Percentiles rank a stretch among this genome's conserved stretches.
Conservation (phyloP, 2,797 vertebrate genomes). For the Euphonia xanthogaster region DNA sequence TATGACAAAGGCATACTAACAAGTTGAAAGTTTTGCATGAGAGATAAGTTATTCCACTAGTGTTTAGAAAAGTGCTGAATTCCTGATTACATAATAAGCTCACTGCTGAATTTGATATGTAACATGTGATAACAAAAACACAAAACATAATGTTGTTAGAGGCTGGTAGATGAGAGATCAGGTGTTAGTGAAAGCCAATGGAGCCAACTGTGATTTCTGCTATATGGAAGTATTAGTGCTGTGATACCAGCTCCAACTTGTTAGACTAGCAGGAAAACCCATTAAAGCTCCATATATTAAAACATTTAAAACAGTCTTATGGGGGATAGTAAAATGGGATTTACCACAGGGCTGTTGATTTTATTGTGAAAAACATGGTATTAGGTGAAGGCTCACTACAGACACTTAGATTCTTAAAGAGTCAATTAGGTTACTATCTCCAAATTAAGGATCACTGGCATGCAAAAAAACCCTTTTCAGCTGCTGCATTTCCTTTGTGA, state of each 20-base stretch:
- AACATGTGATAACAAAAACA: neutral
- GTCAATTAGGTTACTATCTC: neutral
- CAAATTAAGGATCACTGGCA: neutral
- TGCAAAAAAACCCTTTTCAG: neutral
- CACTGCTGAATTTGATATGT: neutral
- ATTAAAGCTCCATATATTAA: neutral
- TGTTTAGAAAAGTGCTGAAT: neutral
- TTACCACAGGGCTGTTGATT: neutral
- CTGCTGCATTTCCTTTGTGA: neutral
- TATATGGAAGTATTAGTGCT: neutral
- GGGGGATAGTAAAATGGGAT: neutral
- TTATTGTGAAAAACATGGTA: neutral
- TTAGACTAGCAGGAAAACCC: neutral
- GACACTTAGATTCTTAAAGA: neutral
- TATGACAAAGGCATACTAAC: neutral
- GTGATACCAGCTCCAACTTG: neutral
- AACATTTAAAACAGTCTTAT: neutral
- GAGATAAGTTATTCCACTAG: neutral
- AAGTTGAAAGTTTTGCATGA: neutral
- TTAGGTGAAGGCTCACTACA: neutral
- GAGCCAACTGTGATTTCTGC: neutral
- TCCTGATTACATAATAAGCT: neutral
- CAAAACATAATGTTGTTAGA: conserved; percentile 22
- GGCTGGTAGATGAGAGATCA: neutral
- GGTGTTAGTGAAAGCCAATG: neutral